These are phyloP conservation scores for Apoderus coryli DNA, from an alignment of 2,888 invertebrate species.

Conservation along the genomic window DNA sequence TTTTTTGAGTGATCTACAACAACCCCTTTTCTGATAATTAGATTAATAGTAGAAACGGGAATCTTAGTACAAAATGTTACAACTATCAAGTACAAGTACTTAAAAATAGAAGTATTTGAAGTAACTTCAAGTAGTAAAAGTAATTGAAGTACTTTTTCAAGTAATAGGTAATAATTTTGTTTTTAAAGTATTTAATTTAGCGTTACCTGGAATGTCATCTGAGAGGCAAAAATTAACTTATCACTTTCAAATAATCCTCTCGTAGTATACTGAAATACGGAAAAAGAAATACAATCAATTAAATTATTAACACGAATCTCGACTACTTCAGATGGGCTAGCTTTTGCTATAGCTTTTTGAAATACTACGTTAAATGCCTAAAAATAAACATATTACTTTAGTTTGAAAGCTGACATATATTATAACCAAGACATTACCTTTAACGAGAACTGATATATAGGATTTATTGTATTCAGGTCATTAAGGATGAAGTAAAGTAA, in stretches of 20 bases:
- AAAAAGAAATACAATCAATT: conserved; percentile 88
- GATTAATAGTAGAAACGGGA: too few relatives aligned
- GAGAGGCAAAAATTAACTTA: conserved; percentile 89
- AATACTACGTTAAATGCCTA: conserved; percentile 96
- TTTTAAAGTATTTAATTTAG: too few relatives aligned
- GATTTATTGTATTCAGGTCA: conserved; percentile 89
- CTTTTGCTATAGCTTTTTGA: conserved; percentile 85
- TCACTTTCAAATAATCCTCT: conserved; percentile 92
- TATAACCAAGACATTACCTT: conserved; percentile 46
- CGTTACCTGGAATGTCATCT: conserved; percentile 90
- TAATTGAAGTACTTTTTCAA: too few relatives aligned
- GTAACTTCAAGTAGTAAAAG: too few relatives aligned
- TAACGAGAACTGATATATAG: conserved; percentile 92
- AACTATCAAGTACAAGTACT: too few relatives aligned
- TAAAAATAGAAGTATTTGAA: too few relatives aligned
- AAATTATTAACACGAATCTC: conserved; percentile 68
- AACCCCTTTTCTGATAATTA: too few relatives aligned
- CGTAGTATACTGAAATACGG: conserved; percentile 89
- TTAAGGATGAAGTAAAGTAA: conserved; percentile 90
- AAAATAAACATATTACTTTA: too few relatives aligned
- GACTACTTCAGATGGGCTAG: conserved; percentile 70
- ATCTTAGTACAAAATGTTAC: too few relatives aligned
- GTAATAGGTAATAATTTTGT: too few relatives aligned
- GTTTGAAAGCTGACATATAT: too few relatives aligned
- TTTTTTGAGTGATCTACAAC: too few relatives aligned